Percentiles rank a stretch among this genome's conserved stretches.
Conservation (phyloP, 2,888 invertebrate genomes). For the Limnephilus lunatus region DNA sequence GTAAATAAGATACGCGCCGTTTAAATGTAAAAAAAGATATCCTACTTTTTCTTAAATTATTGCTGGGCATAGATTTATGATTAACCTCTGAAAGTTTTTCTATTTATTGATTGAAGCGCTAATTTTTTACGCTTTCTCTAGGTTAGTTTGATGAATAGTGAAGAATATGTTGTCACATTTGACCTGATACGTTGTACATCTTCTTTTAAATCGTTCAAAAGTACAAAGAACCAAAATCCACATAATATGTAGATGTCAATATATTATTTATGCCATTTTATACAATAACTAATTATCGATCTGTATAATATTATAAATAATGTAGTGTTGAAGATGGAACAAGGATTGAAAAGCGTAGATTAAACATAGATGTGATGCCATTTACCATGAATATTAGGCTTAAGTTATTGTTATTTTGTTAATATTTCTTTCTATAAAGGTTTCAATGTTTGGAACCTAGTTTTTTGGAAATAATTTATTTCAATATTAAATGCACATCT, state of each 20-base stretch:
- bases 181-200: conserved; percentile 45
- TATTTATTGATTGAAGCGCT: conserved; percentile 44
- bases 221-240: conserved; percentile 57
- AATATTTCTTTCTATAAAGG: conserved; percentile 28
- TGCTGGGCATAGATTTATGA: conserved; percentile 28
- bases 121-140: conserved; percentile 41
- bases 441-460: not conserved
- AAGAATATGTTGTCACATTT: conserved; percentile 38
- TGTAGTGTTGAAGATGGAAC: conserved; percentile 46
- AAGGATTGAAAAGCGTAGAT: conserved; percentile 45
- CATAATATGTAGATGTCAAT: conserved; percentile 42
- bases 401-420: conserved; percentile 31
- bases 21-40: conserved; percentile 46
- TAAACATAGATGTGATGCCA: conserved; percentile 59
- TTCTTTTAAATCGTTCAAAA: conserved; percentile 32
- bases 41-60: conserved; percentile 49
- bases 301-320: conserved; percentile 45
- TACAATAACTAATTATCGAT: conserved; percentile 34
- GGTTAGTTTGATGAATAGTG: not conserved
- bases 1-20: conserved; percentile 42
- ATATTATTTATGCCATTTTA: conserved; percentile 54
- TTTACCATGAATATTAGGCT: conserved; percentile 63
- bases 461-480: conserved; percentile 27
- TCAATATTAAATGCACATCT: conserved; percentile 32
- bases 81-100: conserved; percentile 31